Conservation (phyloP, 2,888 invertebrate genomes). For the Ctenicera cuprea region DNA sequence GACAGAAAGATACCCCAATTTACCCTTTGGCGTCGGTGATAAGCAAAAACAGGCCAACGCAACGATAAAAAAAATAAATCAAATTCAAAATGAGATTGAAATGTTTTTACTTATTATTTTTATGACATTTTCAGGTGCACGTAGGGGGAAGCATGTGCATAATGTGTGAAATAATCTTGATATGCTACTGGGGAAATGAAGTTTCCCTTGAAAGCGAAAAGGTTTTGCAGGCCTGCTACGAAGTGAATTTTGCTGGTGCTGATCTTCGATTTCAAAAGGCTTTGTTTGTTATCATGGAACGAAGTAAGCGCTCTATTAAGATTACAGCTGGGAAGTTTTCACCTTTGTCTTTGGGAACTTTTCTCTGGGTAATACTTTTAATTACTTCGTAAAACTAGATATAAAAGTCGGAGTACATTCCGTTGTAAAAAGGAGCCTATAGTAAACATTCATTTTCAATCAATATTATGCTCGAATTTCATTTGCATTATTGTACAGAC, state of each 20-base stretch:
- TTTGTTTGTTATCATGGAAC: slow-evolving; percentile 71
- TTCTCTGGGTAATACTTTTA: slow-evolving; percentile 70
- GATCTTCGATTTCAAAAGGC: slow-evolving; percentile 62
- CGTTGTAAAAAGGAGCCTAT: too few relatives aligned
- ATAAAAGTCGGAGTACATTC: too few relatives aligned
- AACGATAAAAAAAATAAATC: too few relatives aligned
- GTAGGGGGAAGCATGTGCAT: slow-evolving; percentile 39
- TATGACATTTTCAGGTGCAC: slow-evolving; percentile 36
- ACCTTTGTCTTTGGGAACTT: slow-evolving; percentile 73
- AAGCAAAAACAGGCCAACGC: too few relatives aligned
- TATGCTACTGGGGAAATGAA: slow-evolving; percentile 56
- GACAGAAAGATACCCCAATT: too few relatives aligned
- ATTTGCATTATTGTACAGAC: too few relatives aligned
- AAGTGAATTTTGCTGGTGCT: slow-evolving; percentile 49
- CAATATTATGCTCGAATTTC: too few relatives aligned
- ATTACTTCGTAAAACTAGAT: too few relatives aligned
- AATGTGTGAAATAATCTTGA: slow-evolving; percentile 47
- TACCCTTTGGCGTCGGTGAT: too few relatives aligned
- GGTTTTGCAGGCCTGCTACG: slow-evolving; percentile 48
- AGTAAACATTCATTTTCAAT: too few relatives aligned
- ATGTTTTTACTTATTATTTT: too few relatives aligned
- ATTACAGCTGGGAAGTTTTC: slow-evolving; percentile 72
- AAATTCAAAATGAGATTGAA: too few relatives aligned
- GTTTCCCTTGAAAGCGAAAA: slow-evolving; percentile 53
- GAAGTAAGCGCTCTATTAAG: slow-evolving; percentile 72